These are phyloP conservation scores for Pocillopora verrucosa DNA, from an alignment of 64 coral and sea anemone genomes.

Conservation along the genomic window DNA sequence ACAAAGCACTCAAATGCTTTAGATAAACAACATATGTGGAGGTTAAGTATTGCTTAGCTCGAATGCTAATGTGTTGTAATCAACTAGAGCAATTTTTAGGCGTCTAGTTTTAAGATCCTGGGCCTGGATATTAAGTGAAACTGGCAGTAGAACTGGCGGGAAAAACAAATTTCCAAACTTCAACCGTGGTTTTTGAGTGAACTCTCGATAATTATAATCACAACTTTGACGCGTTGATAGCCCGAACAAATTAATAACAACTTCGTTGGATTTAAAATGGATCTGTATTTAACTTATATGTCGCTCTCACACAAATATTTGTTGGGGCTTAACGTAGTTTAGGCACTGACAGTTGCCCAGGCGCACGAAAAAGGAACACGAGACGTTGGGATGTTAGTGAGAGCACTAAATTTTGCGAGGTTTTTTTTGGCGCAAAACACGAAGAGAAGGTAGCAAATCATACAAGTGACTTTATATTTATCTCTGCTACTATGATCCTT, in stretches of 20 bases:
- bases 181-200: neutral
- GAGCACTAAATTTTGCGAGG: too few species aligned
- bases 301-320: conserved; percentile 29
- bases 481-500: too few species aligned
- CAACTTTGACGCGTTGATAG: neutral
- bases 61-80: conserved; percentile 28
- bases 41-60: conserved; percentile 36
- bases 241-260: conserved; percentile 5
- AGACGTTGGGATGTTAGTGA: too few species aligned
- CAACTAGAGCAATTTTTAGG: neutral
- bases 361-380: neutral
- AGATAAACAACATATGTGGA: conserved; percentile 21
- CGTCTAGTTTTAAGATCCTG: neutral
- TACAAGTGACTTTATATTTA: too few species aligned
- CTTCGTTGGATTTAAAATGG: neutral
- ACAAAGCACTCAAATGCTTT: conserved; percentile 46
- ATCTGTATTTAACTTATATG: conserved; percentile 26
- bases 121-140: neutral
- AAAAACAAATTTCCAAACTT: neutral
- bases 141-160: neutral
- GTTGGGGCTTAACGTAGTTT: conserved; percentile 3
- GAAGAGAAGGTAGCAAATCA: too few species aligned
- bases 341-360: neutral
- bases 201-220: neutral
- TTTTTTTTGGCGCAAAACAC: too few species aligned